Evolutionary conservation across 2,113 vertebrate genomes (phyloP).

Genomic region (Urocynchramus pylzowi): DNA sequence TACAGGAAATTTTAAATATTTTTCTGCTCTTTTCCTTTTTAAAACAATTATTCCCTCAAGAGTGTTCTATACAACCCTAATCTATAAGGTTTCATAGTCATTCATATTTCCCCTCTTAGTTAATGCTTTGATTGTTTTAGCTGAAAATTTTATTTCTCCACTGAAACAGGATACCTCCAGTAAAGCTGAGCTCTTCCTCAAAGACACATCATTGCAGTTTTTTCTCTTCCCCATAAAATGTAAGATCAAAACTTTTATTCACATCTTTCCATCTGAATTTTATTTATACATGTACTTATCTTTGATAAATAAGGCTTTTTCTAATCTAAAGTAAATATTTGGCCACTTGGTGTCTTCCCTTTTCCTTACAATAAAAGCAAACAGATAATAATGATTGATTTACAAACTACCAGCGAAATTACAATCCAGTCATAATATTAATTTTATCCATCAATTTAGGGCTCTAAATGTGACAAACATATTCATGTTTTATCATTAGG

Average conservation of each 20-base stretch:
- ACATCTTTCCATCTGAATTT: background rate
- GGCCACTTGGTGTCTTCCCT: background rate
- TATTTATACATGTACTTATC: background rate
- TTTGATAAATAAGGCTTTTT: background rate
- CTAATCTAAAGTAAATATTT: background rate
- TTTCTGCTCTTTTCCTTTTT: background rate
- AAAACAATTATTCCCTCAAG: background rate
- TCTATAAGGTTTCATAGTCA: background rate
- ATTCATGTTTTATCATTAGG: background rate
- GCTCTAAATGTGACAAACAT: background rate
- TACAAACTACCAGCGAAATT: background rate
- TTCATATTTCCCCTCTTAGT: background rate
- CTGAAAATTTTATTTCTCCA: background rate
- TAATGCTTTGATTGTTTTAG: background rate
- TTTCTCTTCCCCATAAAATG: background rate
- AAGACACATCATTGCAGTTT: background rate
- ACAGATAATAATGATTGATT: background rate
- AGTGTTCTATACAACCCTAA: accelerated
- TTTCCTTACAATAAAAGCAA: background rate
- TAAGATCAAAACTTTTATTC: background rate
- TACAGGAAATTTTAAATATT: background rate
- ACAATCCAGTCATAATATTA: background rate
- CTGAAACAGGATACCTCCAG: background rate
- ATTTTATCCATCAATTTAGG: background rate
- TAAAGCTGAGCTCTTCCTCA: background rate